Conservation (phyloP, 2,797 vertebrate genomes). For the Alectoris magna region DNA sequence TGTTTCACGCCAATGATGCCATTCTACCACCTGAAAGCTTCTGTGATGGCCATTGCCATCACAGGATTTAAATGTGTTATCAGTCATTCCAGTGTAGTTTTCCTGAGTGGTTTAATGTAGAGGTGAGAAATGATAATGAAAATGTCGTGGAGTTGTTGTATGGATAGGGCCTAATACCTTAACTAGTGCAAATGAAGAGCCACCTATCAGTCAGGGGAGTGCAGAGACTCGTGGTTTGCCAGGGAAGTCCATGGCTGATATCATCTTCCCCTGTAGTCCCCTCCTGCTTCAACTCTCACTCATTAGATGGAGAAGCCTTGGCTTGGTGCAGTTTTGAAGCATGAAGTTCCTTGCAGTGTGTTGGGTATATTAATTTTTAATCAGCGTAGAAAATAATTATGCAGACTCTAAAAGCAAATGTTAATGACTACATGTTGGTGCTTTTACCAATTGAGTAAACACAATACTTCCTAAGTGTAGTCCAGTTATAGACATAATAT, state of each 20-base stretch:
- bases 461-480: not conserved
- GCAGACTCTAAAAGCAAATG: not conserved
- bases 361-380: not conserved
- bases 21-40: not conserved
- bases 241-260: not conserved
- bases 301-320: not conserved
- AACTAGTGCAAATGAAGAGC: not conserved
- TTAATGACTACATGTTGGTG: not conserved
- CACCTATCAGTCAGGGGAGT: not conserved
- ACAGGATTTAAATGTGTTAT: not conserved
- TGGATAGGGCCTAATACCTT: not conserved
- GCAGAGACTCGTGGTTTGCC: not conserved
- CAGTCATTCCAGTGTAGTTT: not conserved
- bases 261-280: not conserved
- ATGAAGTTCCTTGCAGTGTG: not conserved
- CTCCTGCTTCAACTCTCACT: not conserved
- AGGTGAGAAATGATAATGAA: not conserved
- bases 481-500: not conserved
- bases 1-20: not conserved
- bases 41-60: not conserved
- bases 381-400: not conserved
- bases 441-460: not conserved
- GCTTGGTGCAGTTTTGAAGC: slow-evolving; percentile 2
- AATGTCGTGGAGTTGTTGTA: not conserved
- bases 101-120: not conserved